phyloP scores from a whole-genome alignment of 2,113 vertebrate species.

The Salminus brasiliensis region DNA sequence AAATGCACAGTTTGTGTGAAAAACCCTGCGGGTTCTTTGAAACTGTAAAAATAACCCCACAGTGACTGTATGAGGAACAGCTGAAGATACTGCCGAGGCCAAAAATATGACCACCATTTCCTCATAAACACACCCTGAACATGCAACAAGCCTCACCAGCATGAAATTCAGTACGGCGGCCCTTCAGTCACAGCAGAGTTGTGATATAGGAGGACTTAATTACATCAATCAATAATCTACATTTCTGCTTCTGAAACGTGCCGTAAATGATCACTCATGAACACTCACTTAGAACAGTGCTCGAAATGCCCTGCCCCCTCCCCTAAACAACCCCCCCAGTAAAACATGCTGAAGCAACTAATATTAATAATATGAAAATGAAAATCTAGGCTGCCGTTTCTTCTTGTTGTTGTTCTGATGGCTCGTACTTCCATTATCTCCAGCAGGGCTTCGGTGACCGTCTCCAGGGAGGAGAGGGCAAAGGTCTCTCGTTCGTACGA shows the following conservation, averaged over 20 bases:
- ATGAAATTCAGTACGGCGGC: not conserved
- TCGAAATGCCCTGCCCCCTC: too few relatives aligned
- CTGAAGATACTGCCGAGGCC: not conserved
- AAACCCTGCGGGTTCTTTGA: conserved; percentile 8
- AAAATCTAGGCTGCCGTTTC: too few relatives aligned
- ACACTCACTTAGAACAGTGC: too few relatives aligned
- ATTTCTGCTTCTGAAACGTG: too few relatives aligned
- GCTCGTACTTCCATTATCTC: conserved; percentile 97
- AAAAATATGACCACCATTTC: conserved; percentile 16
- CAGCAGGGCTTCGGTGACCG: conserved; percentile 92
- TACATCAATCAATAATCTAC: too few relatives aligned
- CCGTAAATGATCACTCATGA: too few relatives aligned
- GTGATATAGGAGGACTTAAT: too few relatives aligned
- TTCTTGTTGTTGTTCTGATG: too few relatives aligned
- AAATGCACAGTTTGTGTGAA: not conserved
- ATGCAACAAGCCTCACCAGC: too few relatives aligned
- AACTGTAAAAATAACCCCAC: not conserved
- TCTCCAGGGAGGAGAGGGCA: conserved; percentile 92
- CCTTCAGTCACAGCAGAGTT: not conserved
- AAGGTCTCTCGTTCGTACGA: conserved; percentile 97
- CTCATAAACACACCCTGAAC: not conserved
- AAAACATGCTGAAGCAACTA: too few relatives aligned
- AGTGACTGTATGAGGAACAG: conserved; percentile 3
- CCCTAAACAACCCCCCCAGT: too few relatives aligned
- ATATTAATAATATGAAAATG: too few relatives aligned